A percentile compares a stretch with the other conserved stretches of the same genome.
phyloP scores from a whole-genome alignment of 2,797 vertebrate genomes.

The Rhinichthys osculus region DNA sequence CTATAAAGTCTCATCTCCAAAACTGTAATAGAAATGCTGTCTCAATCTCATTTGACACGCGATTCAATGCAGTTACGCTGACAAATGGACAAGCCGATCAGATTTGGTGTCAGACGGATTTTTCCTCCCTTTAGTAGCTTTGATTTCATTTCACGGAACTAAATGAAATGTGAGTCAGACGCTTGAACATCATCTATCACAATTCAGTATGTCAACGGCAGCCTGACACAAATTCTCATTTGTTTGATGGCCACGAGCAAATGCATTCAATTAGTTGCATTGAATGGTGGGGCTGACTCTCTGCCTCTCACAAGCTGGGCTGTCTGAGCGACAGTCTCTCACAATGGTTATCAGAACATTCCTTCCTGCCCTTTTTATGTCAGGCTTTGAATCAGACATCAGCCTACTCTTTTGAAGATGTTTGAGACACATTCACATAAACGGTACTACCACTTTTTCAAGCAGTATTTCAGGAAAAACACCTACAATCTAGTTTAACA shows the following conservation, averaged over 20 bases:
- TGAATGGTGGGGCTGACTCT: constrained; percentile 35
- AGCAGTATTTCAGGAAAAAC: background rate
- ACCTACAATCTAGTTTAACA: background rate
- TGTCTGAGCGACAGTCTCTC: constrained; percentile 25
- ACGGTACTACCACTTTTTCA: background rate
- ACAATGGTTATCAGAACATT: constrained; percentile 52
- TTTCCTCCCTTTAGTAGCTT: constrained; percentile 47
- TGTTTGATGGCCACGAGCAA: constrained; percentile 54
- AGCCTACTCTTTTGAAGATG: constrained; percentile 62
- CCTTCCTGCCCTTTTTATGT: constrained; percentile 40
- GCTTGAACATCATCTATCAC: constrained; percentile 55
- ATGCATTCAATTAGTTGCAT: constrained; percentile 50
- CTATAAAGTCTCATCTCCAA: constrained; percentile 24
- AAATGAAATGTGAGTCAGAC: constrained; percentile 53
- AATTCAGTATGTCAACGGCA: constrained; percentile 46
- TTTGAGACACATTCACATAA: constrained; percentile 57
- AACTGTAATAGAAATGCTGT: constrained; percentile 27
- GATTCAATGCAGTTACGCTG: constrained; percentile 33
- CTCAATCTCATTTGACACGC: constrained; percentile 34
- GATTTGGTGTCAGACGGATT: constrained; percentile 40
- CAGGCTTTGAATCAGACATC: constrained; percentile 23
- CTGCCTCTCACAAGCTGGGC: constrained; percentile 7
- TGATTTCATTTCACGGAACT: constrained; percentile 51
- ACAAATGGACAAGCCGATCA: constrained; percentile 37
- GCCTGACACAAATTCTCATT: constrained; percentile 54